Conservation (phyloP, 2,797 vertebrate species). For the Sphenodon punctatus region DNA sequence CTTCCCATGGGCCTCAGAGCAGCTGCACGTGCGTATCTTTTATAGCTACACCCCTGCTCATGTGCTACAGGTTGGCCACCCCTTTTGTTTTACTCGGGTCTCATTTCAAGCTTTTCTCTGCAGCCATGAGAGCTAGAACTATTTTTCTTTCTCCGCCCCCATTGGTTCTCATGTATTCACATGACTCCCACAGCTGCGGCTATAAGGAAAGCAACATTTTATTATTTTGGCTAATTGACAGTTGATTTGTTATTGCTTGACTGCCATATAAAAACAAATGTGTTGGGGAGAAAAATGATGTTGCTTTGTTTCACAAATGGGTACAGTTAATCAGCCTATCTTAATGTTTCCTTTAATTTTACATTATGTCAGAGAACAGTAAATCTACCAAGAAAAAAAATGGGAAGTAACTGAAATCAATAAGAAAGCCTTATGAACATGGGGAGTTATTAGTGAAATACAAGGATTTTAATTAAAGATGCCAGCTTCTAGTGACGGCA, state of each 20-base stretch:
- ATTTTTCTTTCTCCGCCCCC: no score
- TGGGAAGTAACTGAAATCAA: slow-evolving; percentile 72
- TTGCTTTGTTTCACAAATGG: not conserved
- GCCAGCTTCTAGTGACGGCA: slow-evolving; percentile 59
- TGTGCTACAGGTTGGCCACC: no score
- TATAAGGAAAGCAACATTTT: not conserved
- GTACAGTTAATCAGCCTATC: slow-evolving; percentile 38
- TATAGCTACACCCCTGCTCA: no score
- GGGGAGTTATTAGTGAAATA: slow-evolving; percentile 72
- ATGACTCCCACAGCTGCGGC: not conserved
- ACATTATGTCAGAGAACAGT: slow-evolving; percentile 37
- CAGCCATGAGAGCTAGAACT: no score
- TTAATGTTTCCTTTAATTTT: slow-evolving; percentile 50
- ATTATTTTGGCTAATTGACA: not conserved
- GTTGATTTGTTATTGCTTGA: not conserved
- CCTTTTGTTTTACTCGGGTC: no score
- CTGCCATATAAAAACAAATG: fast-evolving
- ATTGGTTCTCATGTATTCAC: not conserved
- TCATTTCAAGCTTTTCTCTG: no score
- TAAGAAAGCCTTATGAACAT: slow-evolving; percentile 61
- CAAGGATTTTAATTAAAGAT: slow-evolving; percentile 77
- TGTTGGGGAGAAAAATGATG: fast-evolving
- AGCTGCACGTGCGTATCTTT: no score
- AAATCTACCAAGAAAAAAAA: slow-evolving; percentile 43
- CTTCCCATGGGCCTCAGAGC: no score